phyloP scores from a whole-genome alignment of 2,888 invertebrate genomes.

The Apotomis capreana region DNA sequence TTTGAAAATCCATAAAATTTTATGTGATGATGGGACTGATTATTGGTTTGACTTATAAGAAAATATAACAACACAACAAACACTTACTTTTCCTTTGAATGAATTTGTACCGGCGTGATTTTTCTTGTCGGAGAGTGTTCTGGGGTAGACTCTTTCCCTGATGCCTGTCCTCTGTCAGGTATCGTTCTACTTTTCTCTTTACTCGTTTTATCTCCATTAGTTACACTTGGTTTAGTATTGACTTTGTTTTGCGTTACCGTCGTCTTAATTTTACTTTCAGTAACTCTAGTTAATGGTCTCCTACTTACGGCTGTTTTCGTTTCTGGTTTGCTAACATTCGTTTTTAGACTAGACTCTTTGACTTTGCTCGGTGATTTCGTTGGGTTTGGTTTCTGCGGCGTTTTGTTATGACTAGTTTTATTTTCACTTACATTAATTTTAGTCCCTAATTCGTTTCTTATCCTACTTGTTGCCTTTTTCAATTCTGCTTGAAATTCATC shows the following conservation, averaged over 20 bases:
- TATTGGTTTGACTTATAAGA: background rate
- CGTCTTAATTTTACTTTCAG: slow-evolving; percentile 65
- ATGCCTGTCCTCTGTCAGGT: slow-evolving; percentile 83
- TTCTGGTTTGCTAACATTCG: slow-evolving; percentile 56
- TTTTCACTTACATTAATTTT: slow-evolving; percentile 76
- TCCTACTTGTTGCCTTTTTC: slow-evolving; percentile 79
- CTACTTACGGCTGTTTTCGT: slow-evolving; percentile 58
- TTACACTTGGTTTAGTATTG: slow-evolving; percentile 53
- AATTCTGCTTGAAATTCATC: slow-evolving; percentile 82
- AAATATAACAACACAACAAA: too few relatives aligned
- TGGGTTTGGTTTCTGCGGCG: slow-evolving; percentile 72
- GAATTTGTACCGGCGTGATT: slow-evolving; percentile 54
- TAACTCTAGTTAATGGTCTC: slow-evolving; percentile 65
- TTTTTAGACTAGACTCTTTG: slow-evolving; percentile 79
- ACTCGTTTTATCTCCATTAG: slow-evolving; percentile 61
- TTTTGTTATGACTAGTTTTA: slow-evolving; percentile 78
- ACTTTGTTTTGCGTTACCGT: slow-evolving; percentile 52
- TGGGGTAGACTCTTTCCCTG: slow-evolving; percentile 85
- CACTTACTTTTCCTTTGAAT: slow-evolving; percentile 65
- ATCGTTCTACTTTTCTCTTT: slow-evolving; percentile 66
- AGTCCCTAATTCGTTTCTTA: slow-evolving; percentile 77
- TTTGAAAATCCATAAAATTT: too few relatives aligned
- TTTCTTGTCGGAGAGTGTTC: slow-evolving; percentile 83
- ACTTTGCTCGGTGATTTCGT: slow-evolving; percentile 77
- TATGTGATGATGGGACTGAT: too few relatives aligned